A percentile compares a stretch with the other conserved stretches of the same genome.
phyloP scores from a whole-genome alignment of 2,113 vertebrate species.

The Erythrocebus patas region DNA sequence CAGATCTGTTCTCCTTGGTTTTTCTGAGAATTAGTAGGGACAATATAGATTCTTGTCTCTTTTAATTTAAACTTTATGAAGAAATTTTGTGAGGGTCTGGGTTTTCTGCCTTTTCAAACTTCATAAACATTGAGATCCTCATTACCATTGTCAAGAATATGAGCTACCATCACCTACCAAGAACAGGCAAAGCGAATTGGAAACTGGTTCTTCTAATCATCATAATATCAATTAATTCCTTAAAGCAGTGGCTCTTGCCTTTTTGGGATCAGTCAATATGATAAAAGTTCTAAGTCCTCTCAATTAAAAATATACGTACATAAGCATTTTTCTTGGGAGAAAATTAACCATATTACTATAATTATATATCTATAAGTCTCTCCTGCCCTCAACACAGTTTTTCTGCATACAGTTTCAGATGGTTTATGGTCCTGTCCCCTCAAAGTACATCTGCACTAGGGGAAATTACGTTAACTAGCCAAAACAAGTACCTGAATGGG shows the following conservation, averaged over 20 bases:
- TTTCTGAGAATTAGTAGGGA: not conserved
- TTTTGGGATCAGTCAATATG: not conserved
- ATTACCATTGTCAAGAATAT: not conserved
- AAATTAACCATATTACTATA: not conserved
- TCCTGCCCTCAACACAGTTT: not conserved
- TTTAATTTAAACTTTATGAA: slow-evolving; percentile 12
- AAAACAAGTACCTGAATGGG: not conserved
- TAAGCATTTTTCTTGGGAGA: slow-evolving; percentile 17
- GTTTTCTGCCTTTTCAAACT: not conserved
- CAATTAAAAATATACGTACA: not conserved
- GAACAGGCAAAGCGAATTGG: not conserved
- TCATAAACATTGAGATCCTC: not conserved
- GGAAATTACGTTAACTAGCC: not conserved
- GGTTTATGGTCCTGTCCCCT: not conserved
- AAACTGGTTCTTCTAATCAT: not conserved
- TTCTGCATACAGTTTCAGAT: not conserved
- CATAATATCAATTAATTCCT: not conserved
- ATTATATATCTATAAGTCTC: not conserved
- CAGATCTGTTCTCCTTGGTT: not conserved
- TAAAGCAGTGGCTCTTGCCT: not conserved
- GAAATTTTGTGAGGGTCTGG: not conserved
- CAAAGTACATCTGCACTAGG: not conserved
- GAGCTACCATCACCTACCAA: not conserved
- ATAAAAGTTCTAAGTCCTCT: not conserved
- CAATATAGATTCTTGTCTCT: not conserved